Evolutionary conservation across 2,888 invertebrate species (phyloP).

Genomic region (Drosophila tripunctata): DNA sequence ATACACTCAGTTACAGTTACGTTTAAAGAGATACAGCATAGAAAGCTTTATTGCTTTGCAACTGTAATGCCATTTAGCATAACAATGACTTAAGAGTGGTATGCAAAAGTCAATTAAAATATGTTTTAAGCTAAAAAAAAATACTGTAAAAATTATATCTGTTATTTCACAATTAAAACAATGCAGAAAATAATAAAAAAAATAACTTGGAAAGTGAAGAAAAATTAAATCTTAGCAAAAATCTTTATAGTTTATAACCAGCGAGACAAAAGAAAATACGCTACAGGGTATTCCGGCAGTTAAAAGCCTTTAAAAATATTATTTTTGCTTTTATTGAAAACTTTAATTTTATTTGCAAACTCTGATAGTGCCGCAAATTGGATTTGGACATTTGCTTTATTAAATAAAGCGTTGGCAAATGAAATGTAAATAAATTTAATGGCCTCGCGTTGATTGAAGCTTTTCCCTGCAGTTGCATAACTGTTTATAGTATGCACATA

Average conservation of each 20-base stretch:
- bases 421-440: constrained; percentile 23
- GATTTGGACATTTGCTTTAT: constrained; percentile 32
- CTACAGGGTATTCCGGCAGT: not conserved
- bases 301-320: not conserved
- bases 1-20: constrained; percentile 16
- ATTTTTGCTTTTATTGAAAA: constrained; percentile 3
- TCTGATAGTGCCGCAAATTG: constrained; percentile 23
- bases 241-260: too few species aligned
- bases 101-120: not conserved
- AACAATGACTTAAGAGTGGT: not conserved
- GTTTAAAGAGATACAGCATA: constrained; percentile 10
- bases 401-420: constrained; percentile 38
- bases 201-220: too few species aligned
- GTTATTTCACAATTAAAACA: too few species aligned
- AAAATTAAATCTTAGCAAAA: too few species aligned
- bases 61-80: not conserved
- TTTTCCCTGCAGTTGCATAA: constrained; percentile 10
- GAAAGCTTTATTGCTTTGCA: not conserved
- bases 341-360: constrained; percentile 27
- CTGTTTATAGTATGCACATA: constrained; percentile 1
- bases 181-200: not conserved
- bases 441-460: constrained; percentile 3
- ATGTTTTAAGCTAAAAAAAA: too few species aligned
- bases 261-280: not conserved
- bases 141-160: too few species aligned